Conservation (phyloP, 1,140 invertebrate species). For the Ceratitis capitata region DNA sequence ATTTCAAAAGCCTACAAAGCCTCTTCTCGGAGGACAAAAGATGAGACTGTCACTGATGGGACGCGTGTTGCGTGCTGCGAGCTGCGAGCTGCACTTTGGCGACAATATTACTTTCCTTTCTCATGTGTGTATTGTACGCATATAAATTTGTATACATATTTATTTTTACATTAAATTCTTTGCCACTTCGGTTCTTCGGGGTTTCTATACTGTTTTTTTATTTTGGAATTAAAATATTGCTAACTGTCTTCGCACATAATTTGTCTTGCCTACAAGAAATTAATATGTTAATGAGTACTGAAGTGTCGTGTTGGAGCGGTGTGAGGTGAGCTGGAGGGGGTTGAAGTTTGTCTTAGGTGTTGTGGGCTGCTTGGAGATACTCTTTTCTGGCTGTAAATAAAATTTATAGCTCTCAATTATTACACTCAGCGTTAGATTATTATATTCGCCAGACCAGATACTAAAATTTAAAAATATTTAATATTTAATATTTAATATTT, state of each 20-base stretch:
- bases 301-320: background rate
- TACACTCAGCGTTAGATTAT: too few relatives aligned
- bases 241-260: conserved; percentile 3
- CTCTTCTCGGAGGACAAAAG: background rate
- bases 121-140: background rate
- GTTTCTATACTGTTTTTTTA: background rate
- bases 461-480: too few relatives aligned
- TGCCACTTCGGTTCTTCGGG: background rate
- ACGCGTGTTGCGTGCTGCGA: background rate
- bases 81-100: background rate
- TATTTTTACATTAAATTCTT: background rate
- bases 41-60: background rate
- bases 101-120: background rate
- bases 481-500: too few relatives aligned
- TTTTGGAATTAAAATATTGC: background rate
- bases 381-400: background rate
- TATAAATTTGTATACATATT: background rate
- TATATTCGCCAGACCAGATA: background rate
- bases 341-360: background rate
- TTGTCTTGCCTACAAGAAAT: background rate
- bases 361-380: background rate
- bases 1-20: conserved; percentile 7
- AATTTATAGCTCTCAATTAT: background rate
- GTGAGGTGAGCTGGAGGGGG: background rate
- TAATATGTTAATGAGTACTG: background rate